Percentiles rank a stretch among this genome's conserved stretches.
Evolutionary conservation across 2,888 invertebrate species (phyloP).

Genomic region (Stegophylla sp.): DNA sequence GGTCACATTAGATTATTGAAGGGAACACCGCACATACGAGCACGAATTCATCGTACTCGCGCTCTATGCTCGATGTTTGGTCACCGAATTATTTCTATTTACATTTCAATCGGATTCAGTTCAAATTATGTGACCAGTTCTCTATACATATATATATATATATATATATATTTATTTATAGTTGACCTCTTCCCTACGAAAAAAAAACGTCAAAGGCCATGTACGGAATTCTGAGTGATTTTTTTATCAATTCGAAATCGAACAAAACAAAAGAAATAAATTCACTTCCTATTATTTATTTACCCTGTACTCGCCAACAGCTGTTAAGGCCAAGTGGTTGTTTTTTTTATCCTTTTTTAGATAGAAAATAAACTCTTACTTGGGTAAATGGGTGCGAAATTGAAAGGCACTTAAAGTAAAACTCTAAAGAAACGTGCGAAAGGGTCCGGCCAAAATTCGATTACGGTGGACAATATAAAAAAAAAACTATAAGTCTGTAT

Average conservation of each 20-base stretch:
- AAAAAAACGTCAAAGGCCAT: conserved; percentile 41
- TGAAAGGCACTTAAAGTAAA: conserved; percentile 59
- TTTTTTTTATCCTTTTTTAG: conserved; percentile 31
- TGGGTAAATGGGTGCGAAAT: conserved; percentile 58
- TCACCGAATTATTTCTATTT: conserved; percentile 58
- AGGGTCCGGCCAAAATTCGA: conserved; percentile 58
- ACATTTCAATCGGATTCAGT: conserved; percentile 55
- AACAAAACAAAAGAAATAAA: conserved; percentile 47
- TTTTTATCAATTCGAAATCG: conserved; percentile 48
- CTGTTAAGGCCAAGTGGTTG: conserved; percentile 57
- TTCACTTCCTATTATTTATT: conserved; percentile 56
- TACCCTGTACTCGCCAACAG: conserved; percentile 56
- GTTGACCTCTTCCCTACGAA: conserved; percentile 15
- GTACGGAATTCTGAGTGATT: conserved; percentile 50
- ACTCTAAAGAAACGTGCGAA: conserved; percentile 58
- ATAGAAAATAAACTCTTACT: conserved; percentile 55
- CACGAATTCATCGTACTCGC: conserved; percentile 50
- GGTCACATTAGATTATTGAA: conserved; percentile 50
- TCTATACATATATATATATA: background rate
- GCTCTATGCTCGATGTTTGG: conserved; percentile 33
- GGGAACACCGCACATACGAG: conserved; percentile 30
- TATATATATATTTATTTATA: background rate
- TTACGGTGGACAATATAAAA: conserved; percentile 53
- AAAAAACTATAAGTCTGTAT: conserved; percentile 47
- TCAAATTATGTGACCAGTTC: conserved; percentile 49